Evolutionary conservation across 1,140 invertebrate genomes (phyloP), one percentile per base, ranked within the genome.

Genomic region (Episyrphus balteatus): DNA sequence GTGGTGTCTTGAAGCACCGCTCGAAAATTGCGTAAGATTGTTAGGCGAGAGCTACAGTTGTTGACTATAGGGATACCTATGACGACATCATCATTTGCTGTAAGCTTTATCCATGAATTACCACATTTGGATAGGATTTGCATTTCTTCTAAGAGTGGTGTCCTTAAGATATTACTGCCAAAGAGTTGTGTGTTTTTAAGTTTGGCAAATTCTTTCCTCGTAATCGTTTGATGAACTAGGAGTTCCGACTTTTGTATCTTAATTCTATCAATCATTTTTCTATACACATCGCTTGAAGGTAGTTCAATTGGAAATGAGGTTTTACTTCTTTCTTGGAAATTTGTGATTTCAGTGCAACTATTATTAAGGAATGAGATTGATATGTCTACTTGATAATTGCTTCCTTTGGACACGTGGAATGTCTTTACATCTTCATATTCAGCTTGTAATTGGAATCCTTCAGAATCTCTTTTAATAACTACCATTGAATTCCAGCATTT

Each of bases 41-140:
- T 44, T n/a, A 47, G 13, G 14, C 33, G 40, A 33, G 21, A 1
- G 5, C 46, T 18, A 21, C 45, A 47, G 38, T 51, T 47, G 31
- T 51, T 51, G 7, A 51, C 26, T 33, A 51, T 33, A 21, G 50
- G 46, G 33, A 51, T 26, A 17, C 50, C 50, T 14, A 51, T n/a
- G 30, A 51, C 37, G 11, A 51, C 14, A 34, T 36, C 42, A 34
- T 51, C 30, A 14, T 38, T 40, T 3, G 42, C 5, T 3, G 39
- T 47, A 26, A 48, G 18, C n/a, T 42, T 12, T 36, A 44, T 44
- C 50, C 50, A 51, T 14, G 47, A 40, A 44, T 51, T 46, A 40
- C 50, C 50, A 48, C 50, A 51, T 10, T 42, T 30, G 5, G 31
- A 12, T 14, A 51, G 18, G 18, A 45, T 42, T 11, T 19, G 45